Conservation (phyloP, 2,888 invertebrate genomes). For the Panopea generosa region DNA sequence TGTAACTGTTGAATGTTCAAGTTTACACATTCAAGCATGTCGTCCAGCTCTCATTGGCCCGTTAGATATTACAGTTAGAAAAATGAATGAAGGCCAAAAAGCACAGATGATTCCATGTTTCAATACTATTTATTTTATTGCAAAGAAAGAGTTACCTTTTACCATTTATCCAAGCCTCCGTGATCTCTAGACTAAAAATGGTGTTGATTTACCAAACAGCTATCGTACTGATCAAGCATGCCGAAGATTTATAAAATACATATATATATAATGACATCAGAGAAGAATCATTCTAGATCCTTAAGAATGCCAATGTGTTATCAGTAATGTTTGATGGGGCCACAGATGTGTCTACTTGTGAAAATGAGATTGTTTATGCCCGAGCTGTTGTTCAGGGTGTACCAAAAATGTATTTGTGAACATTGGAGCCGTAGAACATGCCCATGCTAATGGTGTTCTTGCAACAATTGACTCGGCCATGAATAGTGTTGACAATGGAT, state of each 20-base stretch:
- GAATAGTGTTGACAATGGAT: too few species aligned
- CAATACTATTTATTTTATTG: constrained; percentile 34
- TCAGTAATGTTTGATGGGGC: constrained; percentile 50
- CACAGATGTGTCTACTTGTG: constrained; percentile 37
- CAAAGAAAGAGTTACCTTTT: constrained; percentile 39
- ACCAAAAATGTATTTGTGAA: too few species aligned
- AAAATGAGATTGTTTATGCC: constrained; percentile 48
- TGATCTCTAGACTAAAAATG: constrained; percentile 24
- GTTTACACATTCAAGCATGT: too few species aligned
- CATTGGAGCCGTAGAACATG: too few species aligned
- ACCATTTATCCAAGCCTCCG: constrained; percentile 23
- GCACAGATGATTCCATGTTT: too few species aligned
- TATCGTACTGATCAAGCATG: constrained; percentile 30
- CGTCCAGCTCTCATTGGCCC: constrained; percentile 24
- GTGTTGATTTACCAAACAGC: constrained; percentile 23
- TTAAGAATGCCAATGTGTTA: constrained; percentile 27
- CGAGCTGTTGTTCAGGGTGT: constrained; percentile 15
- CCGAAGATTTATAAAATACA: constrained; percentile 38
- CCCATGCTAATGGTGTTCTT: too few species aligned
- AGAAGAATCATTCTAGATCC: too few species aligned
- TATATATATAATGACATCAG: constrained; percentile 19
- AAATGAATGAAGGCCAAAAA: constrained; percentile 17
- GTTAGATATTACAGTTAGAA: constrained; percentile 17
- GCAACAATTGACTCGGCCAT: constrained; percentile 27
- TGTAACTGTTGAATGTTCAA: too few species aligned